phyloP scores from a whole-genome alignment of 1,140 invertebrate species.

The Wasmannia auropunctata region DNA sequence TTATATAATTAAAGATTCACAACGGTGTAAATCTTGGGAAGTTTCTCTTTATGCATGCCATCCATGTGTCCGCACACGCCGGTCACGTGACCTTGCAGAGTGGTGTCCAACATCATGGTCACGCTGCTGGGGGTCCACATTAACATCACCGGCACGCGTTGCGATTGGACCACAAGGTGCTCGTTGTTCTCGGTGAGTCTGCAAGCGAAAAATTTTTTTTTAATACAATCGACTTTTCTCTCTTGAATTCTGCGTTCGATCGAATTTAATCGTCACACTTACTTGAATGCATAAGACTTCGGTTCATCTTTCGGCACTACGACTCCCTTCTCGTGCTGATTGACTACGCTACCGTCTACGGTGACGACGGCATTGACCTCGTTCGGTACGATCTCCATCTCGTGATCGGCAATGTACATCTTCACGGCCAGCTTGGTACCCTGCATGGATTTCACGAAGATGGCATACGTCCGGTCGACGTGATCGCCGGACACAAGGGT shows the following conservation, averaged over 20 bases:
- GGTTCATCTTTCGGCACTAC: slow-evolving; percentile 59
- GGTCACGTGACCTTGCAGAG: slow-evolving; percentile 62
- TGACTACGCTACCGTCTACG: slow-evolving; percentile 63
- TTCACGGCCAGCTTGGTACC: slow-evolving; percentile 65
- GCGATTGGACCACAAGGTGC: slow-evolving; percentile 59
- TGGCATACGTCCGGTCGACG: slow-evolving; percentile 58
- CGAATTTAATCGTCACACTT: slow-evolving; percentile 22
- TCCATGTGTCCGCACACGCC: slow-evolving; percentile 74
- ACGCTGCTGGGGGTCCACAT: slow-evolving; percentile 58
- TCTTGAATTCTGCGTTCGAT: background rate
- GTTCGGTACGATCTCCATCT: slow-evolving; percentile 67
- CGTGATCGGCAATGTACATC: slow-evolving; percentile 56
- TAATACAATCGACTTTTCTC: background rate
- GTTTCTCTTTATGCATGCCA: slow-evolving; percentile 44
- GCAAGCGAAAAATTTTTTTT: slow-evolving; percentile 18
- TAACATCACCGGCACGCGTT: slow-evolving; percentile 43
- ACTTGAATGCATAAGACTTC: slow-evolving; percentile 66
- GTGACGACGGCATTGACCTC: slow-evolving; percentile 32
- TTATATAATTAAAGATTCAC: slow-evolving; percentile 39
- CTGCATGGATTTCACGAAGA: slow-evolving; percentile 70
- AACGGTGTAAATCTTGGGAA: slow-evolving; percentile 48
- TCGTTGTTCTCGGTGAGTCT: slow-evolving; percentile 62
- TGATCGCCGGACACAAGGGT: slow-evolving; percentile 70
- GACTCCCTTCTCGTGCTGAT: slow-evolving; percentile 60
- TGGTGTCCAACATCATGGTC: slow-evolving; percentile 33